These are phyloP conservation scores for Cabera pusaria DNA, from an alignment of 2,888 invertebrate genomes.

Conservation along the genomic window DNA sequence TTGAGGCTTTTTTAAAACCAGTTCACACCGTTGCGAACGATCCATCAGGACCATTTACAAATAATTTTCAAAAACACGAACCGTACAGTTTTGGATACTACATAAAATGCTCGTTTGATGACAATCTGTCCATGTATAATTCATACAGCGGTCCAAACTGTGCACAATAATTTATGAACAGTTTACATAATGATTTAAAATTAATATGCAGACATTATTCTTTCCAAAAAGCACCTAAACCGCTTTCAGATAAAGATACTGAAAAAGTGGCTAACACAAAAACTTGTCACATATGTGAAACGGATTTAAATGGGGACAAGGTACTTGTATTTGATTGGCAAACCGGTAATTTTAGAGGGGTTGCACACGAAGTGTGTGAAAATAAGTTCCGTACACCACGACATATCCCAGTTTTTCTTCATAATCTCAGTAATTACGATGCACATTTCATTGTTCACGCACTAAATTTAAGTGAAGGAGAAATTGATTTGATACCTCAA, in stretches of 20 bases:
- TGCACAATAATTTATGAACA: constrained; percentile 1
- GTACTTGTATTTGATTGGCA: constrained; percentile 27
- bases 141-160: constrained; percentile 1
- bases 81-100: constrained; percentile 7
- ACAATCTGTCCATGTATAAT: constrained; percentile 5
- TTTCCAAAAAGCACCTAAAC: not conserved
- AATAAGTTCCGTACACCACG: constrained; percentile 7
- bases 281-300: constrained; percentile 5
- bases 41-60: constrained; percentile 4
- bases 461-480: constrained; percentile 29
- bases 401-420: constrained; percentile 1
- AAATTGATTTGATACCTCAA: constrained; percentile 28
- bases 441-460: constrained; percentile 40
- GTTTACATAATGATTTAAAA: not conserved
- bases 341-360: constrained; percentile 35
- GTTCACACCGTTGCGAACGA: constrained; percentile 28
- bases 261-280: not conserved
- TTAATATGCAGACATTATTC: not conserved
- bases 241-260: not conserved
- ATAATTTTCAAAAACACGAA: not conserved
- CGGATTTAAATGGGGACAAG: constrained; percentile 8
- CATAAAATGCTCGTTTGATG: constrained; percentile 30
- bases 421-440: constrained; percentile 35
- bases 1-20: constrained; percentile 34
- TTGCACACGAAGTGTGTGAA: constrained; percentile 33